Percentiles rank a stretch among this genome's conserved stretches.
phyloP scores from a whole-genome alignment of 2,797 vertebrate species.

The Phalanger gymnotis region DNA sequence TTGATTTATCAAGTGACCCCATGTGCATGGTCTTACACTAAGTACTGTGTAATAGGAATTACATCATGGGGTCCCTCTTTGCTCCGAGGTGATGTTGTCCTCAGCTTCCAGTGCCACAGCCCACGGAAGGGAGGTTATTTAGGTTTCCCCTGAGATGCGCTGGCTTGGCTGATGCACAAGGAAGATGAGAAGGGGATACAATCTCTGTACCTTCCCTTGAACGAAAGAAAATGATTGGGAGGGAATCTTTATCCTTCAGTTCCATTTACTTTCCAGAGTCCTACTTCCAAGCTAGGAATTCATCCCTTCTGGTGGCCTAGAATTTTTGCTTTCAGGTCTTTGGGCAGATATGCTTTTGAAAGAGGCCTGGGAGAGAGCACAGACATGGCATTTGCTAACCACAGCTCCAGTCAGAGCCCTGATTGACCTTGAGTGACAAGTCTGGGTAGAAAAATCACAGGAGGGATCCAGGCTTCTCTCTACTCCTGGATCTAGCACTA shows the following conservation, averaged over 20 bases:
- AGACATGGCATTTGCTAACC: neutral
- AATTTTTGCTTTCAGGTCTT: neutral
- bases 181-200: neutral
- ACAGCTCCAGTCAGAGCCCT: neutral
- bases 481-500: conserved; percentile 10
- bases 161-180: neutral
- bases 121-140: conserved; percentile 21
- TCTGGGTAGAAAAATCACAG: neutral
- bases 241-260: neutral
- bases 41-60: conserved; percentile 64
- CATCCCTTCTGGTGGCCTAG: neutral
- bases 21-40: conserved; percentile 41
- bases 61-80: conserved; percentile 43
- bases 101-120: conserved; percentile 50
- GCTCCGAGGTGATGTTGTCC: conserved; percentile 54
- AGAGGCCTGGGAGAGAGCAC: conserved; percentile 9
- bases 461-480: conserved; percentile 23
- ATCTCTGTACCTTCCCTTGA: neutral
- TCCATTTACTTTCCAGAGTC: conserved; percentile 39
- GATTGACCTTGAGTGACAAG: neutral
- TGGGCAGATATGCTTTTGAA: neutral
- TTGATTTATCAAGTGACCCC: conserved; percentile 50
- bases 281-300: conserved; percentile 8
- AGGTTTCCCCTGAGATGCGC: conserved; percentile 1
- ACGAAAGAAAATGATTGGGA: conserved; percentile 20